Evolutionary conservation across 92 coral and sea anemone species (phyloP).

Genomic region (Palythoa heliodiscus): DNA sequence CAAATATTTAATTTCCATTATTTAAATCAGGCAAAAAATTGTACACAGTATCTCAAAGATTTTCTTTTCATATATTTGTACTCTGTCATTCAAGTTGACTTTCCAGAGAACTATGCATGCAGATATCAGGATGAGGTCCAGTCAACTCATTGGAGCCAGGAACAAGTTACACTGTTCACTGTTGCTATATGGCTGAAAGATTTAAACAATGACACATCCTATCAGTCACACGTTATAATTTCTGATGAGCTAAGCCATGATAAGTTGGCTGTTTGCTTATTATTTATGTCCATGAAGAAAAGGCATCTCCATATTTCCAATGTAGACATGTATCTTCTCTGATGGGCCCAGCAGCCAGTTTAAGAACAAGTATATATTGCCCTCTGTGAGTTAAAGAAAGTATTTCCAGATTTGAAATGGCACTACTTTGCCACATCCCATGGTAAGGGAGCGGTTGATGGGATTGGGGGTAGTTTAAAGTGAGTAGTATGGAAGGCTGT

Average conservation of each 20-base stretch:
- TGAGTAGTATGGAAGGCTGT: slow-evolving; percentile 28
- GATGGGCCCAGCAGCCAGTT: slow-evolving; percentile 64
- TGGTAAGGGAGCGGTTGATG: slow-evolving; percentile 68
- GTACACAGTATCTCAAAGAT: background rate
- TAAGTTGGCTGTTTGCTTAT: slow-evolving; percentile 60
- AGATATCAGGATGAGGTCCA: slow-evolving; percentile 65
- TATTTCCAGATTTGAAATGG: slow-evolving; percentile 8
- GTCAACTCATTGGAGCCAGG: slow-evolving; percentile 70
- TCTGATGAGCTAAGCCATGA: slow-evolving; percentile 61
- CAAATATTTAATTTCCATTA: background rate
- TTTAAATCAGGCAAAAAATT: background rate
- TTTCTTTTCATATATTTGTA: background rate
- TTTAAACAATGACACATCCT: slow-evolving; percentile 11
- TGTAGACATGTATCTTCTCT: slow-evolving; percentile 53
- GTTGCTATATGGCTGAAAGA: slow-evolving; percentile 59
- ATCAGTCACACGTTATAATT: slow-evolving; percentile 49
- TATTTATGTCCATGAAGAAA: slow-evolving; percentile 51
- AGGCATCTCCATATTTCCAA: slow-evolving; percentile 27
- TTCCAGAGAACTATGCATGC: slow-evolving; percentile 65
- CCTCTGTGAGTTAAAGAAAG: slow-evolving; percentile 39
- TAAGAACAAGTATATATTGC: slow-evolving; percentile 13
- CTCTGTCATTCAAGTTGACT: slow-evolving; percentile 64
- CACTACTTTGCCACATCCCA: slow-evolving; percentile 66
- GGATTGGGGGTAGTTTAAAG: slow-evolving; percentile 22
- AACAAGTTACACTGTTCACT: slow-evolving; percentile 60